These are phyloP conservation scores for Pelochelys cantorii DNA, from an alignment of 2,797 vertebrate species.

Conservation along the genomic window DNA sequence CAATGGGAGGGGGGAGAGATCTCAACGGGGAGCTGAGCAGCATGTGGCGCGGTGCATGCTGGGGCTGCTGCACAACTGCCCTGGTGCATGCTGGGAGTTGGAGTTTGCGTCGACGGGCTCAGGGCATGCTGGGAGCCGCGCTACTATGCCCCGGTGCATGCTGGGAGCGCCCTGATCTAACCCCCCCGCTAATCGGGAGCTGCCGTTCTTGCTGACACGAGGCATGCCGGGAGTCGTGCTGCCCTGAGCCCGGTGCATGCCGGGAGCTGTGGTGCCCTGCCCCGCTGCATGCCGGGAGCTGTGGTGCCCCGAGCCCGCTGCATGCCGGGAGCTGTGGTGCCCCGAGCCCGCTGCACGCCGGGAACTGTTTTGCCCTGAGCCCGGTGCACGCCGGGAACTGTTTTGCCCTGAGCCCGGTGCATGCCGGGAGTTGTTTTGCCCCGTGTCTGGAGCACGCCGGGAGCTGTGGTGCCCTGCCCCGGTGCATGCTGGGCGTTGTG, in stretches of 20 bases:
- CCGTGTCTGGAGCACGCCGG: background rate
- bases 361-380: no score
- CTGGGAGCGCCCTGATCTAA: no score
- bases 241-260: background rate
- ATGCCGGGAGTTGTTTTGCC: no score
- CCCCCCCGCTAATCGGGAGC: background rate
- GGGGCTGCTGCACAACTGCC: no score
- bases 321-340: background rate
- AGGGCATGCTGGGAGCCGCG: background rate
- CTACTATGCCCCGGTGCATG: background rate
- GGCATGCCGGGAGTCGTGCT: background rate
- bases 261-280: background rate
- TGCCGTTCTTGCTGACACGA: background rate
- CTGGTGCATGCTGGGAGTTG: background rate
- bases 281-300: background rate
- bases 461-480: background rate
- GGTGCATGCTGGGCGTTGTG: background rate
- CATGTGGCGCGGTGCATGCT: background rate
- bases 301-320: rapidly evolving
- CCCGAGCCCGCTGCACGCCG: no score
- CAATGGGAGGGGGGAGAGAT: no score
- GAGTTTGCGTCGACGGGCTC: background rate
- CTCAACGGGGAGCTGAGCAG: no score
- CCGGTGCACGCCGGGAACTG: background rate
- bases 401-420: no score